These are phyloP conservation scores for Ferdinandea cuprea DNA, from an alignment of 2,888 invertebrate genomes.

Conservation along the genomic window DNA sequence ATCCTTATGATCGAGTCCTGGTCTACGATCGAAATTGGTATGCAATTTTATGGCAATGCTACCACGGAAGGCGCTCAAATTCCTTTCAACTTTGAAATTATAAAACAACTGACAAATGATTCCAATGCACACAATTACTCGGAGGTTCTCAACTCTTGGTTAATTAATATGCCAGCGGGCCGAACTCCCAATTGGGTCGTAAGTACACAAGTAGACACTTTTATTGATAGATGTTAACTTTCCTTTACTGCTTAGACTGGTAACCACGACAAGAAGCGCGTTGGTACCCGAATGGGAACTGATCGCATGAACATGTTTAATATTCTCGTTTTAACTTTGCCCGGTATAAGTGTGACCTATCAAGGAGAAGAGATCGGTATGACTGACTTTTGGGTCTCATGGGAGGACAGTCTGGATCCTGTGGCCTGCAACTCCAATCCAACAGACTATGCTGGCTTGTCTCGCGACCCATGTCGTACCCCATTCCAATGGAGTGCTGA, in stretches of 20 bases:
- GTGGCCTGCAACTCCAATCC: constrained; percentile 87
- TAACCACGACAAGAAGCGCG: constrained; percentile 88
- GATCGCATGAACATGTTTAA: constrained; percentile 88
- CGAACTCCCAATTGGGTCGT: constrained; percentile 88
- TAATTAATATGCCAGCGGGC: constrained; percentile 84
- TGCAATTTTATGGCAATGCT: constrained; percentile 86
- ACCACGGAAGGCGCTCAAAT: constrained; percentile 84
- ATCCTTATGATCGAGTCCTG: constrained; percentile 87
- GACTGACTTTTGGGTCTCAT: constrained; percentile 86
- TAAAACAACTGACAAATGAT: constrained; percentile 84
- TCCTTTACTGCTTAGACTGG: constrained; percentile 84
- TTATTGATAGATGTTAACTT: neutral
- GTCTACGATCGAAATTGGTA: constrained; percentile 84
- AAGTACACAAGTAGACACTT: constrained; percentile 76
- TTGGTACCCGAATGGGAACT: constrained; percentile 86
- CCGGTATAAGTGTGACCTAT: constrained; percentile 93
- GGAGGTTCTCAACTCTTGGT: constrained; percentile 84
- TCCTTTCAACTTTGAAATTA: constrained; percentile 88
- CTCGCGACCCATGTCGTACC: constrained; percentile 86
- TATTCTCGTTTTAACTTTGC: constrained; percentile 91
- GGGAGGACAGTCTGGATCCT: constrained; percentile 87
- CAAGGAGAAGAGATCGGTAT: constrained; percentile 94
- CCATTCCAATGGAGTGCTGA: constrained; percentile 86
- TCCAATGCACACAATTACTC: constrained; percentile 85
- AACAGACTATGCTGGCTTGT: constrained; percentile 84